phyloP scores from a whole-genome alignment of 2,888 invertebrate species.

The Drosophila testacea region DNA sequence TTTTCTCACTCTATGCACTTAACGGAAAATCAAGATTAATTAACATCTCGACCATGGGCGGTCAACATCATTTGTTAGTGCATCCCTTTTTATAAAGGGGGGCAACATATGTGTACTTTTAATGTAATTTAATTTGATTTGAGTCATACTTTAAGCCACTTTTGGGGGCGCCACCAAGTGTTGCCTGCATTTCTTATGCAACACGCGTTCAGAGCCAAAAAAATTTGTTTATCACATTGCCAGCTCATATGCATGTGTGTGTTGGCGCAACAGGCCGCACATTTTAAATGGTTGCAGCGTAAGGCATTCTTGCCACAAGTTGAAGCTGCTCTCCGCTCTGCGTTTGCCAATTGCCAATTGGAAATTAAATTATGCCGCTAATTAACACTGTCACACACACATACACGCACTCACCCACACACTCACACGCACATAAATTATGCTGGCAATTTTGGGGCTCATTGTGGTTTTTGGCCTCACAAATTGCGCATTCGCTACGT shows the following conservation, averaged over 20 bases:
- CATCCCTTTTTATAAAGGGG: neutral
- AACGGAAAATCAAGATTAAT: constrained; percentile 76
- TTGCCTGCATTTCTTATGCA: constrained; percentile 57
- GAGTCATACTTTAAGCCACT: constrained; percentile 11
- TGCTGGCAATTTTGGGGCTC: constrained; percentile 74
- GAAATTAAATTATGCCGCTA: constrained; percentile 78
- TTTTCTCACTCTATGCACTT: constrained; percentile 12
- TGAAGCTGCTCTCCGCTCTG: constrained; percentile 5
- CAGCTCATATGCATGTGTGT: constrained; percentile 16
- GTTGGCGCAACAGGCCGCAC: constrained; percentile 49
- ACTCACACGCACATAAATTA: constrained; percentile 69
- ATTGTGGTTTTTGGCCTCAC: constrained; percentile 61
- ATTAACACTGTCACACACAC: constrained; percentile 56
- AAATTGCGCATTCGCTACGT: constrained; percentile 54
- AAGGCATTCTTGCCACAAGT: constrained; percentile 17
- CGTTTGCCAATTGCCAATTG: constrained; percentile 61
- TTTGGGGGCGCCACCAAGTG: neutral
- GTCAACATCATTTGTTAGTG: constrained; percentile 77
- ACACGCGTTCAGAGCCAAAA: constrained; percentile 36
- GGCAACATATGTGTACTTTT: constrained; percentile 52
- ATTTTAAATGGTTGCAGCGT: constrained; percentile 31
- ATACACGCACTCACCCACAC: constrained; percentile 9
- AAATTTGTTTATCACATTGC: constrained; percentile 27
- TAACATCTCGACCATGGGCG: constrained; percentile 75
- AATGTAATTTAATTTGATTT: constrained; percentile 58